Evolutionary conservation across 2,888 invertebrate species (phyloP), one percentile per base, ranked within the genome.

Genomic region (Acronicta alni): DNA sequence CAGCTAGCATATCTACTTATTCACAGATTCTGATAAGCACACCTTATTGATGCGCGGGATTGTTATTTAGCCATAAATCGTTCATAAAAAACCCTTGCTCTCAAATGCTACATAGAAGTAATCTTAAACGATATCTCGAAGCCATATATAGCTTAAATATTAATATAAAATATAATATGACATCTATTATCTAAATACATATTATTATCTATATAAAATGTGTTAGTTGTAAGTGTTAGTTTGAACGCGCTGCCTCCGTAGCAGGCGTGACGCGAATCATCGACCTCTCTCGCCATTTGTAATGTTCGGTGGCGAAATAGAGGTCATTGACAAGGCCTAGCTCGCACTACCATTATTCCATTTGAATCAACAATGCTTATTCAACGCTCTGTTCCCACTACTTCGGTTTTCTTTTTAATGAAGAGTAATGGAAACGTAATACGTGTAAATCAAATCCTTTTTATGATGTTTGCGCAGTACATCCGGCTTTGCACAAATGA

Each of bases 251-350:
- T 69, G 73, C 69, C 61, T 61, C 65, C 57, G 60, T 67, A 79
- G 80, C 76, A 77, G 75, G 79, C 84, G 83, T 88, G 86, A 86
- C 86, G 88, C 86, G 87, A 88, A 86, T 85, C 87, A 84, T 79
- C 86, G 88, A 87, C 87, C 88, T 88, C 85, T 86, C 81, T 79
- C 77, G 80, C 84, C 82, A 88, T 88, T 88, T 85, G 86, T 88
- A 87, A 87, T 82, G 84, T 83, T 83, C 81, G 80, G 84, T 89
- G 89, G 89, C 91, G 82, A 91, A 93, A 92, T 92, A 91, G 90
- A 88, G 93, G 93, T 93, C 93, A 93, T 90, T 92, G 93, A 93
- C 93, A 93, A 92, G 87, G 89, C 89, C 89, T 89, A 88, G 88
- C 88, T 83, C 83, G 83, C 82, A 83, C 77, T 81, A 85, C 81